These are phyloP conservation scores for Rotaria socialis DNA, from an alignment of 2,888 invertebrate genomes.

Conservation along the genomic window DNA sequence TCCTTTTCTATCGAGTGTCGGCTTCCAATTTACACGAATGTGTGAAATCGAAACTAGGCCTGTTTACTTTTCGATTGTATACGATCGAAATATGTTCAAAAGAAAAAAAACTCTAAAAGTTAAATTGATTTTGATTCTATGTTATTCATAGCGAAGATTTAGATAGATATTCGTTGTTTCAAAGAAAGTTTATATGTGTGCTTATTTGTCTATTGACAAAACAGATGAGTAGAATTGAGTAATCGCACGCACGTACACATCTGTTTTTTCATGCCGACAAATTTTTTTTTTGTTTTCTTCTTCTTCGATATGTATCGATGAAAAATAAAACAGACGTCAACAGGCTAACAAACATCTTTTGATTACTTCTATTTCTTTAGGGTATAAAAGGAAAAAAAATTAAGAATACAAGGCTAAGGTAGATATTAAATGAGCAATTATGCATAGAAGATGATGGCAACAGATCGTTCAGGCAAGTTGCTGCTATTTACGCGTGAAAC, in stretches of 20 bases:
- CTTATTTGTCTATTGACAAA: slow-evolving; percentile 14
- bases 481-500: neutral
- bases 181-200: slow-evolving; percentile 17
- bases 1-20: neutral
- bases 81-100: neutral
- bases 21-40: slow-evolving; percentile 7
- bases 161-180: neutral
- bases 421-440: slow-evolving; percentile 18
- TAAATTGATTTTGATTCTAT: slow-evolving; percentile 7
- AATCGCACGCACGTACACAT: slow-evolving; percentile 5
- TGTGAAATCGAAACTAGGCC: neutral
- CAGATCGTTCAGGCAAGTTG: neutral
- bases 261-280: neutral
- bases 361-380: neutral
- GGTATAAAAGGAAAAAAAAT: neutral
- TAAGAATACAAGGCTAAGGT: neutral
- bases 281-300: neutral
- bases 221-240: slow-evolving; percentile 13
- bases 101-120: neutral
- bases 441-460: neutral
- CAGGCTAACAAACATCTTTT: too few relatives aligned
- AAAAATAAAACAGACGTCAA: neutral
- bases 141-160: neutral
- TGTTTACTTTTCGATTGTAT: slow-evolving; percentile 17
- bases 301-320: neutral